phyloP scores from a whole-genome alignment of 2,888 invertebrate genomes.

The Philonicus albiceps region DNA sequence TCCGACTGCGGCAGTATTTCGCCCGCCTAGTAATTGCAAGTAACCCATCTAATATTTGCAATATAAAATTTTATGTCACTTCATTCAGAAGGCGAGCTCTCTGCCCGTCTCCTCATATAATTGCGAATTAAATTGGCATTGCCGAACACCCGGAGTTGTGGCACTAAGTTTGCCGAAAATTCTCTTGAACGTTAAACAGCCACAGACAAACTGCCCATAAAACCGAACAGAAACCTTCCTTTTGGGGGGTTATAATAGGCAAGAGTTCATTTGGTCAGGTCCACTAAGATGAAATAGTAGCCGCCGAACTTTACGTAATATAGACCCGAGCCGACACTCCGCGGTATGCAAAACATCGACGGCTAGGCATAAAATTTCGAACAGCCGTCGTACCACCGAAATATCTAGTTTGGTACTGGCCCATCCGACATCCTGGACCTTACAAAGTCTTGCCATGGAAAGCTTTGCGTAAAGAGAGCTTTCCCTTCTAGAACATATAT shows the following conservation, averaged over 20 bases:
- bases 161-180: background rate
- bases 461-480: background rate
- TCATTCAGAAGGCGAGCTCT: background rate
- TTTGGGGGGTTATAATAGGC: background rate
- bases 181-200: background rate
- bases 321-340: background rate
- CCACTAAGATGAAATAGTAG: background rate
- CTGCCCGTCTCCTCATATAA: background rate
- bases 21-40: background rate
- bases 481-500: background rate
- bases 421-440: background rate
- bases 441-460: background rate
- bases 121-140: conserved; percentile 1
- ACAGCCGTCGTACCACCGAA: conserved; percentile 9
- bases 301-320: conserved; percentile 20
- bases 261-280: background rate
- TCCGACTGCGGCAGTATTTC: background rate
- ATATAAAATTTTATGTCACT: conserved; percentile 1
- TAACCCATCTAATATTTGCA: background rate
- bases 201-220: conserved; percentile 22
- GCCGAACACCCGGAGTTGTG: background rate
- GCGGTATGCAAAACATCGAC: conserved; percentile 6
- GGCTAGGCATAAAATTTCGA: background rate
- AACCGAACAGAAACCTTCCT: background rate
- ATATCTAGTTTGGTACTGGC: conserved; percentile 12